phyloP scores from a whole-genome alignment of 2,113 vertebrate species.

The Trichomycterus rosablanca region DNA sequence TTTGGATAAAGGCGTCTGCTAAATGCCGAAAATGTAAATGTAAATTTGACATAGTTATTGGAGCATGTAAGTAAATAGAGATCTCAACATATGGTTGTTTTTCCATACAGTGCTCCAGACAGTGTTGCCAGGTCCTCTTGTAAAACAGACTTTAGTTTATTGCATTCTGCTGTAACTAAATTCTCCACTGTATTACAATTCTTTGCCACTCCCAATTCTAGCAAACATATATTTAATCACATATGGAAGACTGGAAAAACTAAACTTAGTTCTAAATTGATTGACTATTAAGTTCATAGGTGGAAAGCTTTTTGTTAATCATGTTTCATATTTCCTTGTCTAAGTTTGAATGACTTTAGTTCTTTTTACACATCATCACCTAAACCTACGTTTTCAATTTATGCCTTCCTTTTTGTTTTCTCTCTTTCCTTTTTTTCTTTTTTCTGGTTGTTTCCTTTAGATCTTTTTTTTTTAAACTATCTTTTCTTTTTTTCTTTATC shows the following conservation, averaged over 20 bases:
- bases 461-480: background rate
- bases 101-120: no score
- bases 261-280: background rate
- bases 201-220: background rate
- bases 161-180: no score
- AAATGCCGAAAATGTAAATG: no score
- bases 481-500: background rate
- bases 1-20: no score
- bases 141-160: no score
- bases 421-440: background rate
- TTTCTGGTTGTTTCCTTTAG: background rate
- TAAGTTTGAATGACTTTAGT: conserved; percentile 13
- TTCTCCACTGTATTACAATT: no score
- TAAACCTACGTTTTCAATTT: no score
- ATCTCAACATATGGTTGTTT: no score
- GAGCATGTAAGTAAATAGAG: no score
- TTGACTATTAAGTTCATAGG: conserved; percentile 4
- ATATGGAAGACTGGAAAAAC: background rate
- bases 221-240: background rate
- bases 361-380: background rate
- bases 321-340: background rate
- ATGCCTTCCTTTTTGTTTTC: background rate
- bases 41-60: no score
- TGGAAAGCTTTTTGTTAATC: background rate
- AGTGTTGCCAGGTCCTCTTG: no score